Conservation (phyloP, 2,888 invertebrate genomes). For the Phrixothrix hirtus region DNA sequence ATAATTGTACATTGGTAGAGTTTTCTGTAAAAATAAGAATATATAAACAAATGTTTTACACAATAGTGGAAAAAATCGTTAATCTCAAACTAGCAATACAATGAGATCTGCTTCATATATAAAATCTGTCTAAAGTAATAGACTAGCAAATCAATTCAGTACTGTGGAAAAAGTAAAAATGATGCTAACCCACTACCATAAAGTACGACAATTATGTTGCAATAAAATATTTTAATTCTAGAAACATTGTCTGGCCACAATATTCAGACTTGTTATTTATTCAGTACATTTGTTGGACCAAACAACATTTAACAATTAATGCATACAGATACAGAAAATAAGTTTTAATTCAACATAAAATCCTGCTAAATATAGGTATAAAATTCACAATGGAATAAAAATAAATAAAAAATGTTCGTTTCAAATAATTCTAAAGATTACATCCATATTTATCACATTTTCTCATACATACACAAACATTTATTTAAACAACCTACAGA, state of each 20-base stretch:
- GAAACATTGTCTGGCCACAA: constrained; percentile 14
- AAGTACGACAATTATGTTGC: constrained; percentile 15
- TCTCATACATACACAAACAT: constrained; percentile 3
- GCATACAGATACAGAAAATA: constrained; percentile 2
- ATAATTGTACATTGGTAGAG: too few species aligned
- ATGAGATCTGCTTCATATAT: constrained; percentile 39
- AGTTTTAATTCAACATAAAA: constrained; percentile 6
- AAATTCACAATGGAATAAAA: constrained; percentile 11
- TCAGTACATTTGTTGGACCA: constrained; percentile 21
- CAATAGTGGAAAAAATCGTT: constrained; percentile 5
- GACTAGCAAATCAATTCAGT: constrained; percentile 42
- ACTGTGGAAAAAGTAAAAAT: constrained; percentile 30
- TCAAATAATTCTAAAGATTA: not conserved
- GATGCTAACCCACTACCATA: constrained; percentile 34
- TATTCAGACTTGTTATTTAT: constrained; percentile 16
- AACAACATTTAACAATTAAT: constrained; percentile 10
- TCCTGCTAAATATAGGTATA: constrained; percentile 9
- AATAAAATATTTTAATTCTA: constrained; percentile 5
- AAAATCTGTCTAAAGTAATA: constrained; percentile 27
- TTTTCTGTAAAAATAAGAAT: too few species aligned
- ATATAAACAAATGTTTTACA: not conserved
- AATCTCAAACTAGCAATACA: constrained; percentile 16
- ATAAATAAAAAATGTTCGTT: constrained; percentile 16
- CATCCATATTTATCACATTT: constrained; percentile 6
- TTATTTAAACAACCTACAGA: constrained; percentile 12